Evolutionary conservation across 2,113 vertebrate species (phyloP).

Genomic region (Pseudorectes ferrugineus): DNA sequence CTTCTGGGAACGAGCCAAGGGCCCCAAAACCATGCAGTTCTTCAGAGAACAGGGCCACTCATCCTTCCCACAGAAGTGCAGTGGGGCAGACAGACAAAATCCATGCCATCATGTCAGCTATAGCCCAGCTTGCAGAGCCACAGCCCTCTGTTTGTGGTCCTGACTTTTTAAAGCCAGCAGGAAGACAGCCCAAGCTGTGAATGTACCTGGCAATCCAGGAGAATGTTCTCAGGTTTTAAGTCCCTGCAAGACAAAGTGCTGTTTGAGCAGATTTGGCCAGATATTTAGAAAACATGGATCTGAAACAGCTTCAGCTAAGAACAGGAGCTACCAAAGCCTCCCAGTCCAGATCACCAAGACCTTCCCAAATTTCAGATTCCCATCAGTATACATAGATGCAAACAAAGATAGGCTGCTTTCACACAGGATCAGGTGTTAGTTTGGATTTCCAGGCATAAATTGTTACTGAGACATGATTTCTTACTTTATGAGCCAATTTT

Average conservation of each 20-base stretch:
- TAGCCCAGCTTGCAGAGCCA: not conserved
- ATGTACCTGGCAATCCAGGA: constrained; percentile 89
- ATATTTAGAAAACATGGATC: not conserved
- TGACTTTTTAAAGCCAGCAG: not conserved
- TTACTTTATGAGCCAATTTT: not conserved
- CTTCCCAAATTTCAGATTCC: not conserved
- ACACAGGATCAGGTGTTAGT: not conserved
- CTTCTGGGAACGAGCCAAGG: not conserved
- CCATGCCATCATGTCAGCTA: not conserved
- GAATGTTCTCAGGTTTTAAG: constrained; percentile 97
- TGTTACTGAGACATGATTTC: not conserved
- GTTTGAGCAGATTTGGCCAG: not conserved
- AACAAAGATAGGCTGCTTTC: not conserved
- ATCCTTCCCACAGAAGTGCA: not conserved
- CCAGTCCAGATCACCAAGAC: not conserved
- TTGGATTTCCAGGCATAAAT: not conserved
- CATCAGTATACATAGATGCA: not conserved
- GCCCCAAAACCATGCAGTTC: rapidly evolving
- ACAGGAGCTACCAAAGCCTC: not conserved
- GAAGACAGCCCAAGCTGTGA: not conserved
- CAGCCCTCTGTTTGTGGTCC: not conserved
- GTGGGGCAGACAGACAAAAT: not conserved
- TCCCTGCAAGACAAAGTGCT: constrained; percentile 76
- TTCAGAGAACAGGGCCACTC: not conserved
- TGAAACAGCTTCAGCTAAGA: not conserved